A percentile compares a stretch with the other conserved stretches of the same genome.
These are phyloP conservation scores for Gymnoscopelus braueri DNA, from an alignment of 2,797 vertebrate species.

Conservation along the genomic window DNA sequence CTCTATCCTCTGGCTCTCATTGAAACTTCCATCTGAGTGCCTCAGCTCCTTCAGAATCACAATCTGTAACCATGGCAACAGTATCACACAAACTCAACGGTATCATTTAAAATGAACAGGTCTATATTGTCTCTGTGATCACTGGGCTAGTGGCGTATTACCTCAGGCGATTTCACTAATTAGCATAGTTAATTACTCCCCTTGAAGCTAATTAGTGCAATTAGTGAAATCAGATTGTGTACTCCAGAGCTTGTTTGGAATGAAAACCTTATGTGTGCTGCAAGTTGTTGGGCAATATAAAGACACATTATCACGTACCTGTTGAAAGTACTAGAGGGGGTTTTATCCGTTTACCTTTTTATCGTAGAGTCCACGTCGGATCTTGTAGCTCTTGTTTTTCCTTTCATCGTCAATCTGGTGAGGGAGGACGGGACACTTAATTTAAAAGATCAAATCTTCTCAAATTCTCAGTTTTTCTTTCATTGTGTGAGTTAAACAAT, in stretches of 20 bases:
- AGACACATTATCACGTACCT: too few species aligned
- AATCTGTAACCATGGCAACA: constrained; percentile 75
- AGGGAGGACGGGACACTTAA: background rate
- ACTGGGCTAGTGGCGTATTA: too few species aligned
- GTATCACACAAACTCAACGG: background rate
- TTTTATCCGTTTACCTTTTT: constrained; percentile 84
- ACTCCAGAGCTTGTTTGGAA: too few species aligned
- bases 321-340: background rate
- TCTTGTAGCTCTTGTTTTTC: constrained; percentile 79
- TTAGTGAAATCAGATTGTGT: too few species aligned
- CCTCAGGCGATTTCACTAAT: too few species aligned
- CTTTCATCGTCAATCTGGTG: constrained; percentile 91
- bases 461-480: background rate
- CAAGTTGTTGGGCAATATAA: too few species aligned
- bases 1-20: constrained; percentile 90
- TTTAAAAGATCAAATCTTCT: background rate
- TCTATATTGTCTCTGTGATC: too few species aligned
- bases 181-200: too few species aligned
- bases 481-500: background rate
- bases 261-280: too few species aligned
- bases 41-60: constrained; percentile 93
- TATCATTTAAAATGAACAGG: too few species aligned
- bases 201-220: too few species aligned
- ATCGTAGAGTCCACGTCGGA: constrained; percentile 90
- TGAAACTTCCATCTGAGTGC: constrained; percentile 89